Evolutionary conservation across 2,113 vertebrate species (phyloP).

Genomic region (Labrus mixtus): DNA sequence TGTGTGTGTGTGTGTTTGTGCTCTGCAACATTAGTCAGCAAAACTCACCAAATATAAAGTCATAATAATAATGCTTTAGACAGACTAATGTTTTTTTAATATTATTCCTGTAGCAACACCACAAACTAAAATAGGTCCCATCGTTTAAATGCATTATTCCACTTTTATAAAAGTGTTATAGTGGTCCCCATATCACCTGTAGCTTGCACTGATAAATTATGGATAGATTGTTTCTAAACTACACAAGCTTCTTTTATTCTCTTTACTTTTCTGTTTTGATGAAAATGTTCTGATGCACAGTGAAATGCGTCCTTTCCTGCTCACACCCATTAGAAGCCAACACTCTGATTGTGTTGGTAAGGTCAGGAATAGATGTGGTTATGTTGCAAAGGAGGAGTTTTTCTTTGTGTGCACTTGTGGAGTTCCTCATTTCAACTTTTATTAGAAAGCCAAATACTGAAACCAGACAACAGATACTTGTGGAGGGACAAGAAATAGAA

Average conservation of each 20-base stretch:
- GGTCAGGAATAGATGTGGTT: neutral
- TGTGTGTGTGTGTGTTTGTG: neutral
- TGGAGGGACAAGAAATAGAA: neutral
- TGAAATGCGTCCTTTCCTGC: neutral
- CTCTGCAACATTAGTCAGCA: neutral
- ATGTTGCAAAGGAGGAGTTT: neutral
- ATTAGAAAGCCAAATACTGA: neutral
- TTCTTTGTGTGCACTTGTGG: neutral
- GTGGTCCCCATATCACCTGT: neutral
- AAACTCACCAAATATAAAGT: neutral
- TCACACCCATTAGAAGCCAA: neutral
- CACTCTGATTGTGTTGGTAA: too few relatives aligned
- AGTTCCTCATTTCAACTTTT: slow-evolving; percentile 28
- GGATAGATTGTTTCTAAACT: too few relatives aligned
- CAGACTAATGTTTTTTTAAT: too few relatives aligned
- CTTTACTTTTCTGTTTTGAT: too few relatives aligned
- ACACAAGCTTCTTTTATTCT: too few relatives aligned
- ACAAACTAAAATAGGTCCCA: neutral
- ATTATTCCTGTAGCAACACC: neutral
- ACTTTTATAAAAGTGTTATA: too few relatives aligned
- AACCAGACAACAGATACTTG: neutral
- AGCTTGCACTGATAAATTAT: too few relatives aligned
- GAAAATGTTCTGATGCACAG: neutral
- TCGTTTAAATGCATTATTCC: too few relatives aligned
- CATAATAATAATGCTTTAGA: too few relatives aligned